Conservation (phyloP, 2,113 vertebrate species). For the Chloropsis cyanopogon region DNA sequence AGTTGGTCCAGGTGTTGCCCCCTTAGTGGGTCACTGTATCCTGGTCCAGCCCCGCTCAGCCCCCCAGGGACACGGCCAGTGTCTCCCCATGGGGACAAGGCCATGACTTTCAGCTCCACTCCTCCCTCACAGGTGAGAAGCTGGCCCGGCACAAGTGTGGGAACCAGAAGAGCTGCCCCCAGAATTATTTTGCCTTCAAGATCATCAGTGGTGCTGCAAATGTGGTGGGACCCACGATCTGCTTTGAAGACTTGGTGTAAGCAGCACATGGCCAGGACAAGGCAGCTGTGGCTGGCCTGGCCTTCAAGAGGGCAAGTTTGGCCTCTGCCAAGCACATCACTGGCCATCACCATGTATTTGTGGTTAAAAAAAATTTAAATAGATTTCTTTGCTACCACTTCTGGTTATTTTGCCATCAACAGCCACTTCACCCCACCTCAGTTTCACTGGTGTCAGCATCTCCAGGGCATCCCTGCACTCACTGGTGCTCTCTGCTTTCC, state of each 20-base stretch:
- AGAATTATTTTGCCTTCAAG: conserved; percentile 74
- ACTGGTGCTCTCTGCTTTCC: background rate
- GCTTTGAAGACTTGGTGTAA: conserved; percentile 80
- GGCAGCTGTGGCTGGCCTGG: background rate
- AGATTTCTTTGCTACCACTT: background rate
- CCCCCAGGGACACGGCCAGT: rapidly evolving
- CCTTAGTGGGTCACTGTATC: background rate
- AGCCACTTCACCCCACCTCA: background rate
- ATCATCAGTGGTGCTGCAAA: conserved; percentile 81
- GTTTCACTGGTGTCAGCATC: background rate
- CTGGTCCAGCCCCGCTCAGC: background rate
- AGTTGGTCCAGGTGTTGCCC: background rate
- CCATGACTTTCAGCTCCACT: background rate
- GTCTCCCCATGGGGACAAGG: rapidly evolving
- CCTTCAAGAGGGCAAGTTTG: background rate
- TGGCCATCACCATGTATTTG: too few species aligned
- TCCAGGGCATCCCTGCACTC: background rate
- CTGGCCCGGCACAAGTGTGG: conserved; percentile 62
- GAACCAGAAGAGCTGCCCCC: conserved; percentile 67
- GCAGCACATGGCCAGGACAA: background rate
- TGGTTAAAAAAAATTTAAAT: background rate
- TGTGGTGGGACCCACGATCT: conserved; percentile 84
- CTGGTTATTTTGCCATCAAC: background rate
- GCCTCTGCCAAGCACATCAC: background rate
- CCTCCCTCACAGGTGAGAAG: background rate